phyloP scores from a whole-genome alignment of 2,113 vertebrate species.

The Apaloderma vittatum region DNA sequence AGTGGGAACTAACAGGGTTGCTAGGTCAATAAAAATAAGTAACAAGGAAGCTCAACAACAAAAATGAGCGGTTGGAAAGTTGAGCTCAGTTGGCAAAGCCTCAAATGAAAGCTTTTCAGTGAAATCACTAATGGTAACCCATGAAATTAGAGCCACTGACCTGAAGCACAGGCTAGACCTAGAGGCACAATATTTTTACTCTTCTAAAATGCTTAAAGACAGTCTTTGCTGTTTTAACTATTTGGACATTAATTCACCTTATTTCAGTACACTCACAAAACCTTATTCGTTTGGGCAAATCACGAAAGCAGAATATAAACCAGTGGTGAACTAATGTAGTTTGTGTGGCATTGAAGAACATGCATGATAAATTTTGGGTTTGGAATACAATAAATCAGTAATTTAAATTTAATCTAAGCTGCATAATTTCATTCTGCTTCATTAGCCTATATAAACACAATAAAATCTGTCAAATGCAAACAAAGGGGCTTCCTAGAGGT shows the following conservation, averaged over 20 bases:
- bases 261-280: constrained; percentile 25
- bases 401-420: constrained; percentile 72
- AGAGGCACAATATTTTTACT: not conserved
- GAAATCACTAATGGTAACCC: not conserved
- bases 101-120: not conserved
- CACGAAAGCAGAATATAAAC: constrained; percentile 55
- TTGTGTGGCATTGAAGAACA: constrained; percentile 50
- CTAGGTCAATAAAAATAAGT: not conserved
- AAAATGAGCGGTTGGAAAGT: not conserved
- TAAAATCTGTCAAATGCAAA: constrained; percentile 75
- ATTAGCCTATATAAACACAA: constrained; percentile 73
- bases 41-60: not conserved
- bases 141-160: constrained; percentile 11
- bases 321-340: constrained; percentile 58
- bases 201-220: not conserved
- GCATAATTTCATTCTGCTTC: constrained; percentile 76
- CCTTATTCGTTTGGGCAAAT: constrained; percentile 19
- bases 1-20: not conserved
- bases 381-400: constrained; percentile 70
- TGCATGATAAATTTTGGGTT: constrained; percentile 52
- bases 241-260: constrained; percentile 21
- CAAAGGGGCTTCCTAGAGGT: constrained; percentile 71
- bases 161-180: not conserved
- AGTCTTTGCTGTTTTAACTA: not conserved
- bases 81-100: not conserved